A percentile compares a stretch with the other conserved stretches of the same genome.
Evolutionary conservation across 2,888 invertebrate genomes (phyloP).

Genomic region (Alloscopus bannaensis): DNA sequence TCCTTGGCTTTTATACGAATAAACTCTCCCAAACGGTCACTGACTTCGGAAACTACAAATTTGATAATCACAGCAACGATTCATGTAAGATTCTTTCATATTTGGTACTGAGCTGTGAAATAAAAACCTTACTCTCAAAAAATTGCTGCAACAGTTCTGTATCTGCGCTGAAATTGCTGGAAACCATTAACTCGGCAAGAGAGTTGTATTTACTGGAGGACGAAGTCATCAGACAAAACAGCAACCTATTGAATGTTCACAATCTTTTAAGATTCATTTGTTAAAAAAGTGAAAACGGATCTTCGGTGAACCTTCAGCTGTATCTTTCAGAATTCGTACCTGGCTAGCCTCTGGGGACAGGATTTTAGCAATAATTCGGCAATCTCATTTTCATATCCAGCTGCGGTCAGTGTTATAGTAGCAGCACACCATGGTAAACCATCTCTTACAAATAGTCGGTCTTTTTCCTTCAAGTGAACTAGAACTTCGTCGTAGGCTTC

Average conservation of each 20-base stretch:
- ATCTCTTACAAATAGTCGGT: constrained; percentile 62
- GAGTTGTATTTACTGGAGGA: constrained; percentile 33
- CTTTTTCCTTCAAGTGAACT: constrained; percentile 60
- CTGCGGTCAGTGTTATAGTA: constrained; percentile 64
- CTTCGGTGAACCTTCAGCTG: too few relatives aligned
- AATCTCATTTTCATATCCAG: constrained; percentile 56
- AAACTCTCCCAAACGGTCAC: constrained; percentile 53
- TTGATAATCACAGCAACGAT: neutral
- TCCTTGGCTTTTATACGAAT: constrained; percentile 47
- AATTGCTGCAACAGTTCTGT: constrained; percentile 80
- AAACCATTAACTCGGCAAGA: constrained; percentile 55
- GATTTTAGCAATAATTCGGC: constrained; percentile 61
- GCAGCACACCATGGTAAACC: constrained; percentile 70
- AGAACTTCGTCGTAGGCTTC: constrained; percentile 60
- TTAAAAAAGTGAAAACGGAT: too few relatives aligned
- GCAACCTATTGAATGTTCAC: constrained; percentile 35
- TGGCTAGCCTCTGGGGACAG: constrained; percentile 68
- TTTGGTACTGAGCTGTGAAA: neutral
- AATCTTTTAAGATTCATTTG: too few relatives aligned
- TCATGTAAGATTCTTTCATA: too few relatives aligned
- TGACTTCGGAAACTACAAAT: constrained; percentile 53
- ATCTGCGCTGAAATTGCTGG: constrained; percentile 34
- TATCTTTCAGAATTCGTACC: constrained; percentile 67
- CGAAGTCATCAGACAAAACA: constrained; percentile 58
- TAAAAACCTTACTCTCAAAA: constrained; percentile 79